A percentile compares a stretch with the other conserved stretches of the same genome.
These are phyloP conservation scores for Sinhomidia bicolor DNA, from an alignment of 2,888 invertebrate genomes.

Conservation along the genomic window DNA sequence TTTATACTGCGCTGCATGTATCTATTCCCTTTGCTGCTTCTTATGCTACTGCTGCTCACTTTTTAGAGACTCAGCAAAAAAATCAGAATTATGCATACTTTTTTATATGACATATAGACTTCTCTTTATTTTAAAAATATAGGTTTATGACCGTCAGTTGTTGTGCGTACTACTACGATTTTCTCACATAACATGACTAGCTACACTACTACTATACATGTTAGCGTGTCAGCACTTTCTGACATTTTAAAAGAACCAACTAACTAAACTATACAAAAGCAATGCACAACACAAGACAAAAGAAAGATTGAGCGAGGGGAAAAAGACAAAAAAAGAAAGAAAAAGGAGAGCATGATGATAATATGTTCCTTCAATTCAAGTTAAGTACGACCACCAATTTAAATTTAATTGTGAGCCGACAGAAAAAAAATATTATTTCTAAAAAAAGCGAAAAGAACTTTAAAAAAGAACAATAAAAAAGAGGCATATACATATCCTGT, in stretches of 20 bases:
- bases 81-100: neutral
- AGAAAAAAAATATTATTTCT: neutral
- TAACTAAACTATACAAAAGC: neutral
- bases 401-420: conserved; percentile 44
- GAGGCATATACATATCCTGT: neutral
- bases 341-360: neutral
- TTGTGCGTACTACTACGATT: neutral
- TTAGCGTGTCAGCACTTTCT: neutral
- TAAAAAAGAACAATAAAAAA: conserved; percentile 42
- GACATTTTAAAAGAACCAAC: neutral
- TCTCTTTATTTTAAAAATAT: conserved; percentile 4
- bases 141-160: neutral
- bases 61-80: neutral
- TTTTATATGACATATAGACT: neutral
- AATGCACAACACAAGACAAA: neutral
- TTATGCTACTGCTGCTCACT: neutral
- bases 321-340: neutral
- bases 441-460: neutral
- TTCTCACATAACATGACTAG: neutral
- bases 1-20: neutral
- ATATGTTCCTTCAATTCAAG: neutral
- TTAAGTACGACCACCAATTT: conserved; percentile 27
- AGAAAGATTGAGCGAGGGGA: neutral
- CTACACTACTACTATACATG: neutral
- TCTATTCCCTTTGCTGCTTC: too few species aligned